These are phyloP conservation scores for Oryzias javanicus DNA, from an alignment of 2,113 vertebrate species.

Conservation along the genomic window DNA sequence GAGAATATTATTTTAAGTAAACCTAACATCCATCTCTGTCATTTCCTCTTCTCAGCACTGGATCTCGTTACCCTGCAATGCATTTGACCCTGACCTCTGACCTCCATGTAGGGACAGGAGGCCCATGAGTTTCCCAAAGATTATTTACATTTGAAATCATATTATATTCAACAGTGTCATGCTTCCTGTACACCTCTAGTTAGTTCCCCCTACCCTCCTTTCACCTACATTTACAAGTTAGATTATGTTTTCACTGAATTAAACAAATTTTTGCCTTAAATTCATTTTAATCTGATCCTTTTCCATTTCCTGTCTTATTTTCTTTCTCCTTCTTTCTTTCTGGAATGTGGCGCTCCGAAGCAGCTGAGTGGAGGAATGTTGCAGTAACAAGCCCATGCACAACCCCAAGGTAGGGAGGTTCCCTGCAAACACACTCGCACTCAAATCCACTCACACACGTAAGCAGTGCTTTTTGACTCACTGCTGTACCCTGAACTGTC, in stretches of 20 bases:
- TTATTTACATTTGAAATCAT: conserved; percentile 30
- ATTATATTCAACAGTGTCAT: neutral
- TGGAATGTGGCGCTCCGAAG: conserved; percentile 66
- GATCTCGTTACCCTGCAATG: conserved; percentile 40
- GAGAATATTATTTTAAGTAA: conserved; percentile 39
- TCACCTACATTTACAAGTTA: neutral
- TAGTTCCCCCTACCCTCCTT: neutral
- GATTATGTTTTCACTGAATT: neutral
- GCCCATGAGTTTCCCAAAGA: conserved; percentile 12
- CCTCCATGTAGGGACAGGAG: conserved; percentile 8
- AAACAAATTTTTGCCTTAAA: neutral
- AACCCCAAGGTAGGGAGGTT: conserved; percentile 61
- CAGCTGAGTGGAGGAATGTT: conserved; percentile 73
- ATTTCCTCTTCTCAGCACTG: conserved; percentile 44
- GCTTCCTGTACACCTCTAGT: neutral
- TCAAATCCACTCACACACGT: conserved; percentile 4
- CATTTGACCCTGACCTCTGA: conserved; percentile 51
- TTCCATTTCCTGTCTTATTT: conserved; percentile 5
- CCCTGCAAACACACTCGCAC: conserved; percentile 27
- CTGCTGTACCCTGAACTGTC: neutral
- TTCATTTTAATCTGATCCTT: neutral
- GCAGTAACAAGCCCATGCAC: conserved; percentile 72
- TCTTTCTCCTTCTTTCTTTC: conserved; percentile 33
- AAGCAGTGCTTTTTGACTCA: neutral
- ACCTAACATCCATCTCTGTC: conserved; percentile 14